phyloP scores from a whole-genome alignment of 2,797 vertebrate genomes.

The Tauraco hartlaubi region DNA sequence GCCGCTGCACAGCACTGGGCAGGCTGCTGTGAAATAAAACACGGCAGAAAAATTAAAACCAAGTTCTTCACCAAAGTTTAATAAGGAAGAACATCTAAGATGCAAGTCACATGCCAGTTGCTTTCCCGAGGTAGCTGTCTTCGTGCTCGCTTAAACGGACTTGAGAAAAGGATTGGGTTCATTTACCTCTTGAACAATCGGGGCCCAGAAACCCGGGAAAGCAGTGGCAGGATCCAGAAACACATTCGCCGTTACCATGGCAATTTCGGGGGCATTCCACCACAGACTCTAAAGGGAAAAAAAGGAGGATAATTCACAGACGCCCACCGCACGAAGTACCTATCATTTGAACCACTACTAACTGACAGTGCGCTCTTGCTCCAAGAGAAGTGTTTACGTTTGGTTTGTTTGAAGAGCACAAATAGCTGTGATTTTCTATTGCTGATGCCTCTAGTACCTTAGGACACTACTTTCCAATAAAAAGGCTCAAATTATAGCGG shows the following conservation, averaged over 20 bases:
- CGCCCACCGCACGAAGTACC: background rate
- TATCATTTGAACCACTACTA: background rate
- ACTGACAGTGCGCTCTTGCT: background rate
- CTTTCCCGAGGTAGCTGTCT: background rate
- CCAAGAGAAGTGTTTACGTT: background rate
- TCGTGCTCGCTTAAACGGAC: background rate
- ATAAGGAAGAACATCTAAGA: background rate
- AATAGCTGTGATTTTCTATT: slow-evolving; percentile 27
- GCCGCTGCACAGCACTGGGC: slow-evolving; percentile 94
- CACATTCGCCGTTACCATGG: slow-evolving; percentile 97
- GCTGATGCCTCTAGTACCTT: background rate
- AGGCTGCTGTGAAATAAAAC: slow-evolving; percentile 87
- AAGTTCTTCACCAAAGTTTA: background rate
- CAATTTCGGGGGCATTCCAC: slow-evolving; percentile 97
- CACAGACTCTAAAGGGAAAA: slow-evolving; percentile 88
- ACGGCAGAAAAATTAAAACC: slow-evolving; percentile 31
- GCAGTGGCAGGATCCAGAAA: slow-evolving; percentile 96
- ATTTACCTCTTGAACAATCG: slow-evolving; percentile 95
- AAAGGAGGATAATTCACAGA: slow-evolving; percentile 44
- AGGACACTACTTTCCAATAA: background rate
- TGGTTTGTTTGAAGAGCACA: background rate
- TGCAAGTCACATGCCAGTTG: background rate
- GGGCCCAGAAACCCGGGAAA: slow-evolving; percentile 98
- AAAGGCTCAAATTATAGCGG: background rate
- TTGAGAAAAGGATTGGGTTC: slow-evolving; percentile 29